Conservation (phyloP, 2,888 invertebrate species). For the Quadroppia sp. region DNA sequence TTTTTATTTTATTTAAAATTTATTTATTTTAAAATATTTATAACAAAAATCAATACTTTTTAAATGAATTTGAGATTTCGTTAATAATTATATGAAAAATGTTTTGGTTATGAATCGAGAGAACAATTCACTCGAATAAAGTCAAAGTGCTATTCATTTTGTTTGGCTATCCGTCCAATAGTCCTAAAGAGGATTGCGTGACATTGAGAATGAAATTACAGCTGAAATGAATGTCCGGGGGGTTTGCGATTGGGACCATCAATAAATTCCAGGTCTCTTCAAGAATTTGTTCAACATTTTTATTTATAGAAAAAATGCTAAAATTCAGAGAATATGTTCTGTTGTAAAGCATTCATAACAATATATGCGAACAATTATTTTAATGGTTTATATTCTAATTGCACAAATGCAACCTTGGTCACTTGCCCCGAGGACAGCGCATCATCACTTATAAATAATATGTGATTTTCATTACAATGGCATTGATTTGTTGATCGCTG, state of each 20-base stretch:
- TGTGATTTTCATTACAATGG: too few relatives aligned
- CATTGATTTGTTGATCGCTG: too few relatives aligned
- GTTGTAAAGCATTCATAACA: too few relatives aligned
- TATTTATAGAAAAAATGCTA: not conserved
- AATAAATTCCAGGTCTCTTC: not conserved
- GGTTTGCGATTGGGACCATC: not conserved
- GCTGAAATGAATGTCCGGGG: not conserved
- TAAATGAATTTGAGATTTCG: too few relatives aligned
- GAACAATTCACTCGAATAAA: not conserved
- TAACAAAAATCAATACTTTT: too few relatives aligned
- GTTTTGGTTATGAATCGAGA: too few relatives aligned
- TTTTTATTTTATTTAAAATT: too few relatives aligned
- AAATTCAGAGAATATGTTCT: too few relatives aligned
- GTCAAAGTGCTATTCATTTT: not conserved
- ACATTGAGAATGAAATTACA: not conserved
- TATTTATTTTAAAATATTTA: too few relatives aligned
- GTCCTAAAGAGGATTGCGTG: not conserved
- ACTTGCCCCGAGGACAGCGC: not conserved
- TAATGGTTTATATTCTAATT: not conserved
- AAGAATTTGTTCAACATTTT: not conserved
- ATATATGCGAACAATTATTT: too few relatives aligned
- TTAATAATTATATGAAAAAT: too few relatives aligned
- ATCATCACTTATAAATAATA: slow-evolving; percentile 1
- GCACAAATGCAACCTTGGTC: not conserved
- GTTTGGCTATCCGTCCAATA: too few relatives aligned